Conservation (phyloP, 2,797 vertebrate genomes). For the Pantherophis vulpinus region DNA sequence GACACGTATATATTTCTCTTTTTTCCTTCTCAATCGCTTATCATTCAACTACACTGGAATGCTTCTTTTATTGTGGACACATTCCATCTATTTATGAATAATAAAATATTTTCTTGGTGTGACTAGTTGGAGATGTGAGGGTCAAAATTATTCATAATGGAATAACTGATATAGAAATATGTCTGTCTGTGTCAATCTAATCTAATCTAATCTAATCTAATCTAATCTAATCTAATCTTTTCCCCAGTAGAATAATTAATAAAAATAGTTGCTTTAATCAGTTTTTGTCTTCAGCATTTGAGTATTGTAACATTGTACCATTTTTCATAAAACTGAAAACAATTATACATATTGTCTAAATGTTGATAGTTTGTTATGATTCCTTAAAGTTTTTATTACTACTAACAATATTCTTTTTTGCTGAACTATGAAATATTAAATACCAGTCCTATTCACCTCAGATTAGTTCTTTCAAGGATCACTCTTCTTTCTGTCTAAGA, state of each 20-base stretch:
- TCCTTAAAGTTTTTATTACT: background rate
- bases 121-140: background rate
- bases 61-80: background rate
- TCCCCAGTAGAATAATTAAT: background rate
- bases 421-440: background rate
- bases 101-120: background rate
- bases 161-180: background rate
- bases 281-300: background rate
- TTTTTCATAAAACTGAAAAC: conserved; percentile 1
- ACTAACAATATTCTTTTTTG: background rate
- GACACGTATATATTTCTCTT: background rate
- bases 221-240: background rate
- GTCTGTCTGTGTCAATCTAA: background rate
- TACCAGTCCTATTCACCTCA: background rate
- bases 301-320: background rate
- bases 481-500: background rate
- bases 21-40: background rate
- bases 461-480: background rate
- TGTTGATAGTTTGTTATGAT: background rate
- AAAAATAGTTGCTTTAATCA: background rate
- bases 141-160: background rate
- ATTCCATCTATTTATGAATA: background rate
- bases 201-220: background rate
- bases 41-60: background rate
- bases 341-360: background rate